phyloP scores from a whole-genome alignment of 2,113 vertebrate genomes.

The Pitta sordida region DNA sequence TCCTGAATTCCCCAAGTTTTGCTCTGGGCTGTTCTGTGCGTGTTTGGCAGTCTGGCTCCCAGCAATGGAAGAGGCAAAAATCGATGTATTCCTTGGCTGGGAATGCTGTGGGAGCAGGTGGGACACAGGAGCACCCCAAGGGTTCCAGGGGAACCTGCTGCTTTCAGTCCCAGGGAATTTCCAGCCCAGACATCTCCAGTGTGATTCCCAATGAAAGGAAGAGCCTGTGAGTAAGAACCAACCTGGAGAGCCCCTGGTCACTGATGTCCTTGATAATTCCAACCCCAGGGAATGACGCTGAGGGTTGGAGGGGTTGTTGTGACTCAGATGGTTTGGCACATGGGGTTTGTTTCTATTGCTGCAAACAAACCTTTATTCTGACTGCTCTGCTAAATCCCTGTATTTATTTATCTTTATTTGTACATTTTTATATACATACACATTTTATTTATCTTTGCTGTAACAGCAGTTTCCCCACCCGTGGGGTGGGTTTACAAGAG shows the following conservation, averaged over 20 bases:
- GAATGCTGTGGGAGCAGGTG: accelerated
- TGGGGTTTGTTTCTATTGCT: neutral
- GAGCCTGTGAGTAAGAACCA: neutral
- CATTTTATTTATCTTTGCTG: neutral
- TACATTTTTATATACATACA: too few species aligned
- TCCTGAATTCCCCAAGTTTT: too few species aligned
- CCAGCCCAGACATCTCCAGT: neutral
- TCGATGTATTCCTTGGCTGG: neutral
- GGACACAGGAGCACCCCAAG: neutral
- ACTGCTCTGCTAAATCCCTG: neutral
- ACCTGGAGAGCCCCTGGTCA: accelerated
- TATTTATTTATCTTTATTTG: too few species aligned
- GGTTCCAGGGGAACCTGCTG: neutral
- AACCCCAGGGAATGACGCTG: accelerated
- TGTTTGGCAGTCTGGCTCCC: neutral
- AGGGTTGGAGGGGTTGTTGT: neutral
- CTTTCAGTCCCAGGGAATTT: neutral
- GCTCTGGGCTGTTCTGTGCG: neutral
- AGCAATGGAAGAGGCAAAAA: neutral
- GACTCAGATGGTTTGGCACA: neutral
- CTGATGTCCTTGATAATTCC: neutral
- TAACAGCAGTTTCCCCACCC: neutral
- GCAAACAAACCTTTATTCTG: neutral
- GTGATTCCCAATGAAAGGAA: neutral
- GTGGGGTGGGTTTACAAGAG: neutral